Evolutionary conservation across 2,888 invertebrate genomes (phyloP).

Genomic region (Dasypogon diadema): DNA sequence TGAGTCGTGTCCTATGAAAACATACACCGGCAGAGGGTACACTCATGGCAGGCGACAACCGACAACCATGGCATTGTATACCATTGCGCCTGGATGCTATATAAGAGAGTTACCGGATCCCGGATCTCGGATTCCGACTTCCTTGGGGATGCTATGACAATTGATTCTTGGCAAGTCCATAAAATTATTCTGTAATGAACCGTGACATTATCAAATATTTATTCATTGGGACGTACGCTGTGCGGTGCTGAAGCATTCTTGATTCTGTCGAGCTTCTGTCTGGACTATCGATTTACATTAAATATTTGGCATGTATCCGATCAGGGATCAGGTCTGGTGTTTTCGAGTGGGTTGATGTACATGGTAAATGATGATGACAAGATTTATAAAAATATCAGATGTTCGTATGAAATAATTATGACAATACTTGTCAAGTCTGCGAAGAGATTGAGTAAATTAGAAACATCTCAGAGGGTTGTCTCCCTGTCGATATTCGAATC

Average conservation of each 20-base stretch:
- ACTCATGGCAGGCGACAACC: conserved; percentile 10
- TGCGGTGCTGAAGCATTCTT: background rate
- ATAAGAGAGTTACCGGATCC: too few species aligned
- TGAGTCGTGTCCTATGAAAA: conserved; percentile 43
- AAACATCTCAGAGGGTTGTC: too few species aligned
- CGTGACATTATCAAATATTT: conserved; percentile 38
- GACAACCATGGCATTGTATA: background rate
- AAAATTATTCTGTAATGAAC: conserved; percentile 32
- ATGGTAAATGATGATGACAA: too few species aligned
- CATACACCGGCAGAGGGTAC: conserved; percentile 1
- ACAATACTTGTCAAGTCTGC: too few species aligned
- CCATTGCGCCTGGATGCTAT: too few species aligned
- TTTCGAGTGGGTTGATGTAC: too few species aligned
- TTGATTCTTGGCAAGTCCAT: conserved; percentile 35
- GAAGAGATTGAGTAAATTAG: too few species aligned
- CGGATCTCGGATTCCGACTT: too few species aligned
- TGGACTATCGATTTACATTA: background rate
- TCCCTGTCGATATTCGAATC: too few species aligned
- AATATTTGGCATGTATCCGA: conserved; percentile 17
- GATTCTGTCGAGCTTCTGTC: background rate
- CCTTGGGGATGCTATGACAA: conserved; percentile 20
- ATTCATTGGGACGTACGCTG: conserved; percentile 5
- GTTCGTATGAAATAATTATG: too few species aligned
- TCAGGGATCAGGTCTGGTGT: background rate
- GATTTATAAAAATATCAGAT: too few species aligned